A percentile compares a stretch with the other conserved stretches of the same genome.
Conservation (phyloP, 1,140 invertebrate genomes). For the Sitobion miscanthi region DNA sequence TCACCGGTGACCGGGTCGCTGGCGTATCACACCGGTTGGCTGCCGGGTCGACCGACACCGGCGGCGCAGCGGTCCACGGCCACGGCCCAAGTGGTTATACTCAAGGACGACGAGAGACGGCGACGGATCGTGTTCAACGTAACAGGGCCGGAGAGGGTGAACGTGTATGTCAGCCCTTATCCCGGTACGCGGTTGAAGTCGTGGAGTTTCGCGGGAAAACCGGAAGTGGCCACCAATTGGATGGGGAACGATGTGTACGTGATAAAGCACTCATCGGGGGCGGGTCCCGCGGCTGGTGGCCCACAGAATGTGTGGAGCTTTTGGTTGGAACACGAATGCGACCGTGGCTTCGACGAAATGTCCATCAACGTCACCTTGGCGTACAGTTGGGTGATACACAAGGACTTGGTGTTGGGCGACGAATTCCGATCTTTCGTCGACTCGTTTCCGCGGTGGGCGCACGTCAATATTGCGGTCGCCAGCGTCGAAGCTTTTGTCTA, state of each 20-base stretch:
- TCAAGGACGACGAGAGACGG: not conserved
- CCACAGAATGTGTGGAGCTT: not conserved
- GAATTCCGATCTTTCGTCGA: not conserved
- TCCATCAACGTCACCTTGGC: conserved; percentile 31
- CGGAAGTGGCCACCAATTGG: conserved; percentile 12
- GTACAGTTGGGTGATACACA: conserved; percentile 20
- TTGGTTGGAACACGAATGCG: conserved; percentile 39
- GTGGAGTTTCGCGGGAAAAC: conserved; percentile 14
- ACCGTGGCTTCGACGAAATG: not conserved
- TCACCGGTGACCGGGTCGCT: not conserved
- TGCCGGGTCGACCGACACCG: not conserved
- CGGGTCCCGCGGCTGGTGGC: not conserved
- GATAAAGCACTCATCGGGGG: not conserved
- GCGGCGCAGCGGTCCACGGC: not conserved
- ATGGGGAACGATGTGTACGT: conserved; percentile 34
- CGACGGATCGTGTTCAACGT: conserved; percentile 34
- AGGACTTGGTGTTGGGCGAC: not conserved
- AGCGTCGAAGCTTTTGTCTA: conserved; percentile 35
- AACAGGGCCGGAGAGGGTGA: conserved; percentile 30
- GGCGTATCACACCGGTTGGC: not conserved
- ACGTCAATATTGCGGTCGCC: conserved; percentile 6
- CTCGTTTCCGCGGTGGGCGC: conserved; percentile 36
- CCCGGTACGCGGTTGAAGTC: not conserved
- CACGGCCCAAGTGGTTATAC: not conserved
- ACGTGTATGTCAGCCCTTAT: conserved; percentile 34